Evolutionary conservation across 2,888 invertebrate genomes (phyloP), one percentile per base, ranked within the genome.

Genomic region (Coenonympha glycerion): DNA sequence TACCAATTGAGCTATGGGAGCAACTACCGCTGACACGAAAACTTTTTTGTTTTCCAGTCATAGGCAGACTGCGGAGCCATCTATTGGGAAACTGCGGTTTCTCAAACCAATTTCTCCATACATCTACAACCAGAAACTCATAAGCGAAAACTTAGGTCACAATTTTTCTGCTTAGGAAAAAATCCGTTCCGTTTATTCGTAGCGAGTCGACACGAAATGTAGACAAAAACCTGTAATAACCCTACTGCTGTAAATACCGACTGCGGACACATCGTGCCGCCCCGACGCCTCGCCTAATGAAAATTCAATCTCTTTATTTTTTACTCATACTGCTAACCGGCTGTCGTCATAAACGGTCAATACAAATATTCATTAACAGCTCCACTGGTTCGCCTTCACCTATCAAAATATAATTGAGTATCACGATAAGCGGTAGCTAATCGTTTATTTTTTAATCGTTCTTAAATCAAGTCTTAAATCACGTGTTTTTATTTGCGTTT

Each of bases 261-360:
- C 69, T 68, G 77, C 74, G 76, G 73, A 74, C 74, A 73, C 72
- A 71, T 65, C 73, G 85, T 80, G 78, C 85, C 84, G 84, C 85
- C 74, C 79, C 76, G 76, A 81, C 82, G 82, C 86, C 78, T 82
- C 78, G 71, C 72, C 78, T 86, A 85, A 85, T 87, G 86, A 85
- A 85, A 85, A 83, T 79, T 77, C 80, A 69, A 81, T 83, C 80
- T 76, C 66, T 78, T 74, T 73, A 69, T 81, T 79, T 74, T 77
- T 68, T 65, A 65, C 65, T 68, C 56, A 61, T 60, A 60, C 68
- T 66, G 70, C 60, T 68, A 71, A 71, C 60, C 53, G 51, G 50
- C 61, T 58, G n/a, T 46, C 65, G 65, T 69, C 69, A 71, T 64
- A 65, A 68, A 71, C 65, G 65, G 64, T 69, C 70, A 68, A 71